A percentile compares a stretch with the other conserved stretches of the same genome.
phyloP scores from a whole-genome alignment of 2,113 vertebrate species.

The Fulica atra region DNA sequence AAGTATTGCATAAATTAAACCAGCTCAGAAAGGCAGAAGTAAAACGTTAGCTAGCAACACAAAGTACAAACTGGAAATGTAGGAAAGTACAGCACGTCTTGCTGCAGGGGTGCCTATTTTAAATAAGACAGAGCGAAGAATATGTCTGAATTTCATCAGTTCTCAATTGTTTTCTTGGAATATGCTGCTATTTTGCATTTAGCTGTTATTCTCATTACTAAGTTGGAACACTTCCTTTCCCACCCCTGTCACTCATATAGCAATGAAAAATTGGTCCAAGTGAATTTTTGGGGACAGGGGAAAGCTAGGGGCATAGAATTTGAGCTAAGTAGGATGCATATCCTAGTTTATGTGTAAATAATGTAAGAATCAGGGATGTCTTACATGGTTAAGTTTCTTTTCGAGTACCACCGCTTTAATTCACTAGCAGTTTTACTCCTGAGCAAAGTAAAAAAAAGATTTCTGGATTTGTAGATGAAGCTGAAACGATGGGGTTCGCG shows the following conservation, averaged over 20 bases:
- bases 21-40: background rate
- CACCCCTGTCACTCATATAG: background rate
- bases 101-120: background rate
- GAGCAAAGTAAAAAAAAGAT: background rate
- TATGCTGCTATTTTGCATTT: background rate
- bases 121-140: background rate
- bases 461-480: constrained; percentile 6
- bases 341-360: background rate
- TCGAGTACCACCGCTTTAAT: background rate
- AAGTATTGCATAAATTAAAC: background rate
- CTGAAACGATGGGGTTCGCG: background rate
- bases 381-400: background rate
- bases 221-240: background rate
- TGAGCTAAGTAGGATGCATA: background rate
- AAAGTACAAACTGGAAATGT: background rate
- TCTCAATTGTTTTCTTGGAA: background rate
- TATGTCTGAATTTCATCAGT: background rate
- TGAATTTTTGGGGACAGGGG: background rate
- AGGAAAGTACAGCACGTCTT: background rate
- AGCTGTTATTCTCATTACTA: background rate
- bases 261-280: background rate
- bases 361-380: background rate
- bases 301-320: background rate
- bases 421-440: background rate
- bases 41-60: background rate